Evolutionary conservation across 2,113 vertebrate species (phyloP).

Genomic region (Phyllostomus discolor): DNA sequence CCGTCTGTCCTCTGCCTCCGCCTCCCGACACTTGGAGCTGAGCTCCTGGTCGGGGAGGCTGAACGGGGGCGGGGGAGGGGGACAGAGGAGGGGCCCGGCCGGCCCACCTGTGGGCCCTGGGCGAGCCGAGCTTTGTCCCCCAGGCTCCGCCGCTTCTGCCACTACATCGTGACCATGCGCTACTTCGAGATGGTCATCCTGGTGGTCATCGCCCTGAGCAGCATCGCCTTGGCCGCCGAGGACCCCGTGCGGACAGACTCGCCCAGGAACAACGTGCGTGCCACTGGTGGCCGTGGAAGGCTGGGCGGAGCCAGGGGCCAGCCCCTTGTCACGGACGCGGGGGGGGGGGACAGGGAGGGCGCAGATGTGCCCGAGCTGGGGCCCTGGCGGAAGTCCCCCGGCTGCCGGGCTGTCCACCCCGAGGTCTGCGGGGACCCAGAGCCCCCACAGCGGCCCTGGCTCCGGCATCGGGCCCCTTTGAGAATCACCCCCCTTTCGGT

Average conservation of each 20-base stretch:
- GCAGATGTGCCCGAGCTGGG: fast-evolving
- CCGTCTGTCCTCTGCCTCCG: fast-evolving
- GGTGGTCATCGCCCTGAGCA: slow-evolving; percentile 95
- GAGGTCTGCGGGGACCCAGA: not conserved
- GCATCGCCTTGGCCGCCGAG: slow-evolving; percentile 95
- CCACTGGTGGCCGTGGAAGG: not conserved
- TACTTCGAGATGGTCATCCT: slow-evolving; percentile 99
- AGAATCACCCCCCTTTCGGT: not conserved
- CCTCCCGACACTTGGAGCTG: not conserved
- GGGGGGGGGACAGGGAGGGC: not conserved
- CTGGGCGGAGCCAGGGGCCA: not conserved
- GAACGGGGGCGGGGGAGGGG: too few relatives aligned
- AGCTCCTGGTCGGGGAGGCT: not conserved
- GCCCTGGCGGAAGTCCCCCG: fast-evolving
- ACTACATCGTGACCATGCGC: slow-evolving; percentile 94
- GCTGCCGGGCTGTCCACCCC: not conserved
- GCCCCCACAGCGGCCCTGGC: not conserved
- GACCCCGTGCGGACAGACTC: slow-evolving; percentile 94
- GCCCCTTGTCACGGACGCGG: too few relatives aligned
- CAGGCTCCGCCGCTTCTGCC: slow-evolving; percentile 93
- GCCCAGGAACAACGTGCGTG: slow-evolving; percentile 90
- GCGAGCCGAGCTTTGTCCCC: not conserved
- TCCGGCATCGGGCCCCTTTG: not conserved
- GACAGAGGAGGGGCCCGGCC: fast-evolving
- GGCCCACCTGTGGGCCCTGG: fast-evolving